Evolutionary conservation across 30 jellyfish, hydroid and myxozoan species (phyloP).

Genomic region (Morbakka virulenta): DNA sequence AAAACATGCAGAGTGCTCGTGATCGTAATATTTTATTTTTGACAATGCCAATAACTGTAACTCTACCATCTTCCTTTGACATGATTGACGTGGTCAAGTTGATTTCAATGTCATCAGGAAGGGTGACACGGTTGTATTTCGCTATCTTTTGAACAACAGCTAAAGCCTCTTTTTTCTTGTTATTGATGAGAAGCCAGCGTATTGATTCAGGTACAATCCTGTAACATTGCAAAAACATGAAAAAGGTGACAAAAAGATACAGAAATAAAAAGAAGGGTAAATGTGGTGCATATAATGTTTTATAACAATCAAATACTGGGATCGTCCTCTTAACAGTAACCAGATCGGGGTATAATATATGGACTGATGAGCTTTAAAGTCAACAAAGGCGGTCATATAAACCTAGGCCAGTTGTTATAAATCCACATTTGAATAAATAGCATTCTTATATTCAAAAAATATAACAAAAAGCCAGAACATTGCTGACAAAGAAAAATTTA

Average conservation of each 20-base stretch:
- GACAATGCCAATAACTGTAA: conserved; percentile 52
- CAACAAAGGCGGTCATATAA: too few relatives aligned
- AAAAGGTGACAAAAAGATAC: not conserved
- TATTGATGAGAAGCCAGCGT: conserved; percentile 78
- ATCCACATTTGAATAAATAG: too few relatives aligned
- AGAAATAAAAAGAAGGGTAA: not conserved
- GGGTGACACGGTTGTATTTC: conserved; percentile 6
- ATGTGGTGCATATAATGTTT: too few relatives aligned
- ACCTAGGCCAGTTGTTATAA: too few relatives aligned
- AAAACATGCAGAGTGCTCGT: conserved; percentile 68
- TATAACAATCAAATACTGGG: too few relatives aligned
- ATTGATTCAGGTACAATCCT: conserved; percentile 86
- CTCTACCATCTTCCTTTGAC: conserved; percentile 41
- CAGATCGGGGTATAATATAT: too few relatives aligned
- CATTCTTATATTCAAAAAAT: too few relatives aligned
- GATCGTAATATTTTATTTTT: conserved; percentile 46
- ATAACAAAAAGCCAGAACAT: too few relatives aligned
- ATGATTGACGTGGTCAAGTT: conserved; percentile 30
- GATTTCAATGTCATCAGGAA: conserved; percentile 60
- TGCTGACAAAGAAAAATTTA: too few relatives aligned
- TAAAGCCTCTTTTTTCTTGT: conserved; percentile 58
- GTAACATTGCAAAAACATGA: too few relatives aligned
- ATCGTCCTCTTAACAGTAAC: too few relatives aligned
- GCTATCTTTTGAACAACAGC: conserved; percentile 49
- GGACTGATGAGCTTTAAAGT: too few relatives aligned